phyloP scores from a whole-genome alignment of 2,113 vertebrate genomes.

The Coregonus clupeaformis region DNA sequence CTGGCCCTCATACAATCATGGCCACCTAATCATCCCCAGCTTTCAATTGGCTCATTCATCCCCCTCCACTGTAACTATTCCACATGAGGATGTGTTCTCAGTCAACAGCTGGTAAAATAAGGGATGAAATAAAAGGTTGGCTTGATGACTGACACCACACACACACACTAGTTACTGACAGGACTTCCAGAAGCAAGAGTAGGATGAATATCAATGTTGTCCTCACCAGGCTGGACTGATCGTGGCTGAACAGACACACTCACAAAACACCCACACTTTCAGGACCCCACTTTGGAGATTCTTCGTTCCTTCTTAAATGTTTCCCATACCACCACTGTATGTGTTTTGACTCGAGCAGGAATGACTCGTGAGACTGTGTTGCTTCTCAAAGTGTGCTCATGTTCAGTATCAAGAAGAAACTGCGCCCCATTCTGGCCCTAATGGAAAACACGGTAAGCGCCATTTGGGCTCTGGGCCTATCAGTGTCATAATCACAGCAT shows the following conservation, averaged over 20 bases:
- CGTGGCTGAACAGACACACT: slow-evolving; percentile 45
- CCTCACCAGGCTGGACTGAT: slow-evolving; percentile 28
- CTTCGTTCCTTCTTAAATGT: slow-evolving; percentile 29
- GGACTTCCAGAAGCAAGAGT: slow-evolving; percentile 31
- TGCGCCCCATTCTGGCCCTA: slow-evolving; percentile 34
- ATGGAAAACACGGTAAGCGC: slow-evolving; percentile 46
- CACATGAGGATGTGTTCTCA: too few species aligned
- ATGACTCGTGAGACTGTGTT: slow-evolving; percentile 17
- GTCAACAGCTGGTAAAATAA: neutral
- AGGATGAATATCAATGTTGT: slow-evolving; percentile 59
- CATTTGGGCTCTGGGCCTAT: slow-evolving; percentile 51
- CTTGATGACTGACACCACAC: too few species aligned
- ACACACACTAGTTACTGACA: slow-evolving; percentile 24
- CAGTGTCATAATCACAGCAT: slow-evolving; percentile 51
- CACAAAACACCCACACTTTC: slow-evolving; percentile 26
- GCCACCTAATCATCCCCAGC: too few species aligned
- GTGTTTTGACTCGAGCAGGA: slow-evolving; percentile 31
- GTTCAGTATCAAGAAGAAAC: slow-evolving; percentile 52
- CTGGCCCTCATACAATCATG: too few species aligned
- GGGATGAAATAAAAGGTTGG: too few species aligned
- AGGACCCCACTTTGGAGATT: slow-evolving; percentile 29
- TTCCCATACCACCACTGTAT: slow-evolving; percentile 37
- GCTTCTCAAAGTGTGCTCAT: slow-evolving; percentile 28
- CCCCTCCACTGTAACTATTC: too few species aligned
- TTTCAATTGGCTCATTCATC: too few species aligned